These are phyloP conservation scores for Poecilia gillii DNA, from an alignment of 2,797 vertebrate species.

Conservation along the genomic window DNA sequence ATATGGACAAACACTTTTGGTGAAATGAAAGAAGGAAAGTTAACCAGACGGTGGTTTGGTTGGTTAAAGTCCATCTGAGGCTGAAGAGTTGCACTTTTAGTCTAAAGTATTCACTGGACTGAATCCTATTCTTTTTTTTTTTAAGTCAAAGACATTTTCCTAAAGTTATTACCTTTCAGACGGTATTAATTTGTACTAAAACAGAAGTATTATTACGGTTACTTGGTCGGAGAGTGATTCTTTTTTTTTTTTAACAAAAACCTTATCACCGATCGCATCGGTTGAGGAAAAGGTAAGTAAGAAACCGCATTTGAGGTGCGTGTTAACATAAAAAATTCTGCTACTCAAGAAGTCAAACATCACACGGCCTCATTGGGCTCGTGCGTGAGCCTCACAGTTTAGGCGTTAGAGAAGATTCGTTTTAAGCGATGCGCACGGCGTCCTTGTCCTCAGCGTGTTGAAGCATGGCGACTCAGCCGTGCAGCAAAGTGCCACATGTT, in stretches of 20 bases:
- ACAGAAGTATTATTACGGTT: neutral
- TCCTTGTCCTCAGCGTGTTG: constrained; percentile 46
- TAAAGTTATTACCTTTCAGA: neutral
- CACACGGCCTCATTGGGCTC: neutral
- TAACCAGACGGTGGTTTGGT: neutral
- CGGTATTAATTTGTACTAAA: neutral
- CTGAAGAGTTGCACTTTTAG: neutral
- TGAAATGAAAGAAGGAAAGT: neutral
- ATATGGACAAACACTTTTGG: neutral
- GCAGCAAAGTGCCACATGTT: constrained; percentile 78
- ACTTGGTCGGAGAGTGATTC: neutral
- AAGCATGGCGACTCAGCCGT: constrained; percentile 55
- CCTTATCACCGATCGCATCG: constrained; percentile 5
- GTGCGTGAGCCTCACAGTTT: neutral
- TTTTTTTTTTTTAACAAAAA: neutral
- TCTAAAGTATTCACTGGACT: neutral
- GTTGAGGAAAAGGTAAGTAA: constrained; percentile 7
- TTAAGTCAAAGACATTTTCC: neutral
- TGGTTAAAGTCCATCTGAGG: neutral
- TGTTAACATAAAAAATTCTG: neutral
- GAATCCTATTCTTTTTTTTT: neutral
- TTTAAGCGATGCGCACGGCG: constrained; percentile 18
- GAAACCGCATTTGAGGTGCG: neutral
- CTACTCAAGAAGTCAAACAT: constrained; percentile 11
- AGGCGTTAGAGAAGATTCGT: constrained; percentile 15